phyloP scores from a whole-genome alignment of 1,140 invertebrate genomes.

The Mamestra configurata region DNA sequence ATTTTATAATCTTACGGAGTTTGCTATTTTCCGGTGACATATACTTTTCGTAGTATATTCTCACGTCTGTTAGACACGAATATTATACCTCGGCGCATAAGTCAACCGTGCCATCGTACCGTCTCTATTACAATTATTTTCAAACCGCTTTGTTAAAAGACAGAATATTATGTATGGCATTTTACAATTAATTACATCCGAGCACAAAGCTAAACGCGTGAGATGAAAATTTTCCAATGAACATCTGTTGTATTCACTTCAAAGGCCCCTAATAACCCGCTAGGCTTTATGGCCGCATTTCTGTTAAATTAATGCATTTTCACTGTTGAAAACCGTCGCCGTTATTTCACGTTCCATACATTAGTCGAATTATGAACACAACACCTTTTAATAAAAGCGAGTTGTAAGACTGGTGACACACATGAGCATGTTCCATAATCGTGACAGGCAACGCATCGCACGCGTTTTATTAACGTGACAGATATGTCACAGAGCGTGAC shows the following conservation, averaged over 20 bases:
- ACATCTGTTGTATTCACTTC: constrained; percentile 62
- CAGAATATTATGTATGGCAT: constrained; percentile 17
- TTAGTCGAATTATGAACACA: constrained; percentile 64
- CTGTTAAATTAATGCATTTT: constrained; percentile 64
- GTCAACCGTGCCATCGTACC: neutral
- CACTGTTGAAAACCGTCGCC: constrained; percentile 51
- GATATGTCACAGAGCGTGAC: constrained; percentile 27
- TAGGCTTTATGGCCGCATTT: constrained; percentile 59
- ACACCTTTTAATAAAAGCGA: constrained; percentile 50
- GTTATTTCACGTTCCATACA: constrained; percentile 60
- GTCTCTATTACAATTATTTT: constrained; percentile 23
- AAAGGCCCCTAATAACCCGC: constrained; percentile 55
- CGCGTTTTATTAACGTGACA: constrained; percentile 3
- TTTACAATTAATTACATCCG: constrained; percentile 38
- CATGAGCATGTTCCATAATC: neutral
- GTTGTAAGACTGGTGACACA: constrained; percentile 24
- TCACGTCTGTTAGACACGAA: neutral
- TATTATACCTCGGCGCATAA: neutral
- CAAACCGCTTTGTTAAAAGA: constrained; percentile 16
- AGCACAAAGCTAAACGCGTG: constrained; percentile 39
- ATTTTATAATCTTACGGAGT: no score
- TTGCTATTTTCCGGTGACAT: no score
- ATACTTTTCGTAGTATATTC: neutral
- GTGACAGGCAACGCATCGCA: constrained; percentile 9
- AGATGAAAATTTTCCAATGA: constrained; percentile 59